Conservation (phyloP, 2,113 vertebrate genomes). For the Panthera tigris region DNA sequence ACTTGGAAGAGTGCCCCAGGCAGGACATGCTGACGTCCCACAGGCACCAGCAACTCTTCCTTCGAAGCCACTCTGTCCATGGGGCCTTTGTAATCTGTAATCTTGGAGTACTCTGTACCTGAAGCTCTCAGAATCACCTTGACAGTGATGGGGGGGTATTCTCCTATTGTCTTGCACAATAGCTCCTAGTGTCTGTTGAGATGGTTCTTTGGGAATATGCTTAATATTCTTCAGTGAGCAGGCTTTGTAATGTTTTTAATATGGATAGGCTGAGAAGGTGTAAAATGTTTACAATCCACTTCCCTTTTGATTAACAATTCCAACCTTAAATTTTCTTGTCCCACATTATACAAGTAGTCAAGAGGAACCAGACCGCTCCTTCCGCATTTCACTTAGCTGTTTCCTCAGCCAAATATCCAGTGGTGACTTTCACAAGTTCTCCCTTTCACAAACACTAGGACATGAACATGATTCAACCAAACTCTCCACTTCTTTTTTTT, state of each 20-base stretch:
- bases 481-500: neutral
- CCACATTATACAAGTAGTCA: neutral
- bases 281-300: neutral
- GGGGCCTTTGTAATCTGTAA: neutral
- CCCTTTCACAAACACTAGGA: neutral
- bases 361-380: neutral
- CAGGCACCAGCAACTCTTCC: neutral
- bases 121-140: neutral
- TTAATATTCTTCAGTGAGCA: neutral
- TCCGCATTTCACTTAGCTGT: neutral
- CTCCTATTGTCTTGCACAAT: neutral
- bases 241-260: neutral
- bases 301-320: neutral
- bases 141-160: neutral
- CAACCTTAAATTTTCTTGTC: neutral
- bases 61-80: neutral
- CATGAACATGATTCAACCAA: neutral
- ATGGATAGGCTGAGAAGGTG: neutral
- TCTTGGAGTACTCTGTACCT: too few relatives aligned
- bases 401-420: neutral
- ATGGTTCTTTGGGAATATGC: neutral
- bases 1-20: neutral
- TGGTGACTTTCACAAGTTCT: neutral
- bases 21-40: neutral
- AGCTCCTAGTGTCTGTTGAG: neutral